These are phyloP conservation scores for Epizoanthus stellaris DNA, from an alignment of 92 coral and sea anemone genomes.

Conservation along the genomic window DNA sequence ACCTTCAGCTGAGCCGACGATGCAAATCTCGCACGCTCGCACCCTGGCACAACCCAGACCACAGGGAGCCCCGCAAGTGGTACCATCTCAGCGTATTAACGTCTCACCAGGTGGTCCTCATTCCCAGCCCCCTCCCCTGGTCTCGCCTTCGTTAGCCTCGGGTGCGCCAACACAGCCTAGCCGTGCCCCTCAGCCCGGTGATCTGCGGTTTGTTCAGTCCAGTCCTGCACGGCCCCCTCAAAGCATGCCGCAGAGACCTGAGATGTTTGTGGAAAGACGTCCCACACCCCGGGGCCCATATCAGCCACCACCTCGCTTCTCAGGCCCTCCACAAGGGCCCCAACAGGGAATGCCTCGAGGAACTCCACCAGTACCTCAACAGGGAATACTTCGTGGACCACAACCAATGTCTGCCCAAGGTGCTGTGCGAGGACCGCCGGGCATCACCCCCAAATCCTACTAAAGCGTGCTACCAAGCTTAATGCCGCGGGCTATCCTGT, in stretches of 20 bases:
- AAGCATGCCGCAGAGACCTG: constrained; percentile 29
- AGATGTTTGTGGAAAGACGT: constrained; percentile 16
- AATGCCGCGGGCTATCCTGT: too few relatives aligned
- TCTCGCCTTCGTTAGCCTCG: not conserved
- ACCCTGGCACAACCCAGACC: constrained; percentile 24
- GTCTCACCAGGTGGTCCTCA: constrained; percentile 12
- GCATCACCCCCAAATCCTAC: too few relatives aligned
- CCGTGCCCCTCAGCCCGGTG: constrained; percentile 22
- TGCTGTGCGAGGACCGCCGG: constrained; percentile 12
- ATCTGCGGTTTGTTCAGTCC: constrained; percentile 32
- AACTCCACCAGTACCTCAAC: not conserved
- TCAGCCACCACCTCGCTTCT: constrained; percentile 7
- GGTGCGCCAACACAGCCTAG: constrained; percentile 22
- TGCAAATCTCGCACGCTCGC: constrained; percentile 30
- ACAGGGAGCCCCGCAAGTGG: constrained; percentile 16
- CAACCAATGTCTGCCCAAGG: not conserved
- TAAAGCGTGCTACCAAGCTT: too few relatives aligned
- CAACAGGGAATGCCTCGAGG: constrained; percentile 18
- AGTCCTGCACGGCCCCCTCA: not conserved
- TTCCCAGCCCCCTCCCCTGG: constrained; percentile 29
- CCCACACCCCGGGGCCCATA: constrained; percentile 30
- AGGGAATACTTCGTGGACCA: constrained; percentile 31
- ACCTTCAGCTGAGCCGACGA: constrained; percentile 15
- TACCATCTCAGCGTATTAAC: constrained; percentile 22
- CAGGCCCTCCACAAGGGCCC: constrained; percentile 24